These are phyloP conservation scores for Apocrypta bakeri DNA, from an alignment of 1,140 invertebrate species.

Conservation along the genomic window DNA sequence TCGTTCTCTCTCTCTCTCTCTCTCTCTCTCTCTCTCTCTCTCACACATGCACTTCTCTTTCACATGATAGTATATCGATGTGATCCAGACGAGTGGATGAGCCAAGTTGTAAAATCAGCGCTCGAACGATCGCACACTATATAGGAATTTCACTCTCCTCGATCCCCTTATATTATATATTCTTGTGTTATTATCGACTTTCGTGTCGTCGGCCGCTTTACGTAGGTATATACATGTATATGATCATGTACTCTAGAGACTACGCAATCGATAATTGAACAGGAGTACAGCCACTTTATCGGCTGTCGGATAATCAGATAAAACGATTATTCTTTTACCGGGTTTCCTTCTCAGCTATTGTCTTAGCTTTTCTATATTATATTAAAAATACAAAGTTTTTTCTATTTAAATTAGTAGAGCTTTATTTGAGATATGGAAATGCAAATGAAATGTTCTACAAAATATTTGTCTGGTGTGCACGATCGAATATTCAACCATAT, in stretches of 20 bases:
- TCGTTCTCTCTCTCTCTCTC: constrained; percentile 18
- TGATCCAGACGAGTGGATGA: neutral
- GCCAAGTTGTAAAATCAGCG: constrained; percentile 16
- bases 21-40: constrained; percentile 1
- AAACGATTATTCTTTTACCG: neutral
- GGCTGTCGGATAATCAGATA: constrained; percentile 21
- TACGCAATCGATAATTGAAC: constrained; percentile 39
- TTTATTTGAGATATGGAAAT: no score
- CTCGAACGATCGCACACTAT: neutral
- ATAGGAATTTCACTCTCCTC: constrained; percentile 27
- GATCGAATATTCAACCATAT: no score
- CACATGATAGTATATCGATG: no score
- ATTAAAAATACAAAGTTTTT: no score
- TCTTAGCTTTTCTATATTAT: no score
- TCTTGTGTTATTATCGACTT: constrained; percentile 5
- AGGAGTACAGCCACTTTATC: constrained; percentile 44
- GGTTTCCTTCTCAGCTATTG: no score
- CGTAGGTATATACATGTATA: neutral
- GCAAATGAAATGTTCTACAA: no score
- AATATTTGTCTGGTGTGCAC: no score
- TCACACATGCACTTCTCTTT: neutral
- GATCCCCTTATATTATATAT: neutral
- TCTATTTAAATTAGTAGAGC: no score
- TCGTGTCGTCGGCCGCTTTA: constrained; percentile 4
- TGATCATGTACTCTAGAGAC: no score